phyloP scores from a whole-genome alignment of 2,113 vertebrate genomes.

The Oceanodroma tethys region DNA sequence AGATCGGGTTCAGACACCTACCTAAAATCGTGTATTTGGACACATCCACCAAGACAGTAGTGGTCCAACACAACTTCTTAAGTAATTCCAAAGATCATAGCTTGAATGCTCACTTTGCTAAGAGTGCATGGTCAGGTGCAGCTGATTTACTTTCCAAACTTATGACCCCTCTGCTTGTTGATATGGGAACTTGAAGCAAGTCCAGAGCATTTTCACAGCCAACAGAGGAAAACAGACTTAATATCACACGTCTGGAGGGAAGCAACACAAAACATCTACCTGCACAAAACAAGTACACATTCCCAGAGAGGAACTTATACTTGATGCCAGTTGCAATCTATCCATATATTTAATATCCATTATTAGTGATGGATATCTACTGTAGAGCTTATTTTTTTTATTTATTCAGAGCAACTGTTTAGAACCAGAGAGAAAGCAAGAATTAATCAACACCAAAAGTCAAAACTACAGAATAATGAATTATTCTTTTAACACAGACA shows the following conservation, averaged over 20 bases:
- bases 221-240: background rate
- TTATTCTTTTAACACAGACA: background rate
- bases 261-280: background rate
- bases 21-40: background rate
- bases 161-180: background rate
- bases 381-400: background rate
- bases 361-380: background rate
- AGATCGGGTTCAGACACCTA: background rate
- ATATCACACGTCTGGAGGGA: accelerated
- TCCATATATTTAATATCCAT: background rate
- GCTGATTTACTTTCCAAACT: background rate
- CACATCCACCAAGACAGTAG: background rate
- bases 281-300: background rate
- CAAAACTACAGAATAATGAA: background rate
- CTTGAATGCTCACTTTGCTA: background rate
- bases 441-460: background rate
- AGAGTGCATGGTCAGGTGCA: background rate
- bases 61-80: background rate
- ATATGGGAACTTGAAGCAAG: background rate
- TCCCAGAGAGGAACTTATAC: background rate
- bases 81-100: background rate
- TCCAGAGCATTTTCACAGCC: background rate
- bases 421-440: background rate
- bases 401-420: background rate
- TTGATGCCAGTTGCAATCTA: background rate